Percentiles rank a stretch among this genome's conserved stretches.
Evolutionary conservation across 2,888 invertebrate species (phyloP).

Genomic region (Cantharis rufa): DNA sequence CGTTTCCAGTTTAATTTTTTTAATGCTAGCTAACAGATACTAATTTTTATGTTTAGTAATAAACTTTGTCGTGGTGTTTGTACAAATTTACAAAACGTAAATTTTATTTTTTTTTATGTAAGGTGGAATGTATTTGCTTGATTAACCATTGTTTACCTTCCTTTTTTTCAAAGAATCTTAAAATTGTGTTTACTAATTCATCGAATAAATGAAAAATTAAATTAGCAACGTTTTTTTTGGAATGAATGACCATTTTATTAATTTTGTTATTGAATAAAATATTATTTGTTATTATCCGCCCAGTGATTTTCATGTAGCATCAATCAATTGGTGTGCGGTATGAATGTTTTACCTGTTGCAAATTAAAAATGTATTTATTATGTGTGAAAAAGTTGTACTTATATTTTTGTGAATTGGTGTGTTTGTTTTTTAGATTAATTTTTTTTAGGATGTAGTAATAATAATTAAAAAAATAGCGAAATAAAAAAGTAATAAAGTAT

Average conservation of each 20-base stretch:
- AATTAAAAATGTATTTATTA: slow-evolving; percentile 28
- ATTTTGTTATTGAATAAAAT: background rate
- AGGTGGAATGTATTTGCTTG: background rate
- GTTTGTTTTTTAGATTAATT: slow-evolving; percentile 17
- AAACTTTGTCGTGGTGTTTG: background rate
- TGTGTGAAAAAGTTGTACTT: slow-evolving; percentile 27
- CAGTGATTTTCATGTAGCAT: slow-evolving; percentile 20
- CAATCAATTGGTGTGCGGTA: slow-evolving; percentile 21
- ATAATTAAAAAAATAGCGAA: background rate
- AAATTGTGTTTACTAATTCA: background rate
- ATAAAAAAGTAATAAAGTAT: slow-evolving; percentile 6
- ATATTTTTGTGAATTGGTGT: slow-evolving; percentile 26
- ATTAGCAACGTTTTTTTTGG: background rate
- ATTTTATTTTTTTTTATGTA: background rate
- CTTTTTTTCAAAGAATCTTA: background rate
- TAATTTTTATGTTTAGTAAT: background rate
- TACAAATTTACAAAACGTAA: background rate
- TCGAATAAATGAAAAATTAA: background rate
- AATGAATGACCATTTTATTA: background rate
- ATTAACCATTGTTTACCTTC: background rate
- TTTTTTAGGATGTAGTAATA: slow-evolving; percentile 6
- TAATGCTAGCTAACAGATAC: background rate
- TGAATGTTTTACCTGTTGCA: slow-evolving; percentile 36
- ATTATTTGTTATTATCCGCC: slow-evolving; percentile 20
- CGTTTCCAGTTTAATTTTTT: background rate